These are phyloP conservation scores for Gasterosteus nipponicus DNA, from an alignment of 2,113 vertebrate species.

Conservation along the genomic window DNA sequence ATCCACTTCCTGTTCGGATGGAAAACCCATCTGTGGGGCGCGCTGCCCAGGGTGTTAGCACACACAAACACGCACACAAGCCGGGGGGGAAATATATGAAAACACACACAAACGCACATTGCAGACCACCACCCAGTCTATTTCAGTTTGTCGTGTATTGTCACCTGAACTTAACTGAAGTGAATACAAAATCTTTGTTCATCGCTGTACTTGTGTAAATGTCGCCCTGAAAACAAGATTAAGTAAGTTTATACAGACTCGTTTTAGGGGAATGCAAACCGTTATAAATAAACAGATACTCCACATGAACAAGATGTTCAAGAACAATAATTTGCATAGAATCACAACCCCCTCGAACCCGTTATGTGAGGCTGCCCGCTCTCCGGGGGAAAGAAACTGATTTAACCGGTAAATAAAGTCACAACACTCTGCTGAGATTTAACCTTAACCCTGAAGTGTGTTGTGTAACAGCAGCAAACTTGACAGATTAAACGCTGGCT, in stretches of 20 bases:
- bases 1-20: slow-evolving; percentile 90
- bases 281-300: slow-evolving; percentile 28
- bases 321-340: slow-evolving; percentile 49
- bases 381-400: slow-evolving; percentile 50
- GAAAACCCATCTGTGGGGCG: slow-evolving; percentile 87
- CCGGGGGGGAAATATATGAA: slow-evolving; percentile 43
- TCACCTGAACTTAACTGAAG: slow-evolving; percentile 68
- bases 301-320: slow-evolving; percentile 27
- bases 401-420: slow-evolving; percentile 63
- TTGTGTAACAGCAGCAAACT: slow-evolving; percentile 70
- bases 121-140: slow-evolving; percentile 74
- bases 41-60: slow-evolving; percentile 79
- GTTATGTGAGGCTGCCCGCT: slow-evolving; percentile 23
- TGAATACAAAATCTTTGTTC: slow-evolving; percentile 75
- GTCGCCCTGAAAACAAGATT: slow-evolving; percentile 10
- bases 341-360: slow-evolving; percentile 13
- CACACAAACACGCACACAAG: slow-evolving; percentile 50
- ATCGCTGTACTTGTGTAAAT: slow-evolving; percentile 19
- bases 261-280: slow-evolving; percentile 21
- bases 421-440: slow-evolving; percentile 61
- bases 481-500: slow-evolving; percentile 72
- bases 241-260: slow-evolving; percentile 3
- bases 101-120: slow-evolving; percentile 33
- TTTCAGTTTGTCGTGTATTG: slow-evolving; percentile 76
- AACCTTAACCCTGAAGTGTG: slow-evolving; percentile 66